phyloP scores from a whole-genome alignment of 2,888 invertebrate species.

The Xanthia togata region DNA sequence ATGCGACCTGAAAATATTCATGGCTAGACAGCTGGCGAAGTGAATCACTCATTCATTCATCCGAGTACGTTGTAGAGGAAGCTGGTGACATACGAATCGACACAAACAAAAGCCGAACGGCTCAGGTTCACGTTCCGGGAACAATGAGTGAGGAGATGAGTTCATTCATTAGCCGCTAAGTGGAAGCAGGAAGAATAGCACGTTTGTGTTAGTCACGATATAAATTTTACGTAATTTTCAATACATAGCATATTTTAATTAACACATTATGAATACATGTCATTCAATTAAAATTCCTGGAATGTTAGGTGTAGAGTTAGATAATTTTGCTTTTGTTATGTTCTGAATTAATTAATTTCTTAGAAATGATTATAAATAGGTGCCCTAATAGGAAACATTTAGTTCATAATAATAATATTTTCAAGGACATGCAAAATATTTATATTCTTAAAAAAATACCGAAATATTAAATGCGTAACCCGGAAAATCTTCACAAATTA shows the following conservation, averaged over 20 bases:
- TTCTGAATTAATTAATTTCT: not conserved
- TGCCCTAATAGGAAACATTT: not conserved
- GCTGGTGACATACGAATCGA: constrained; percentile 73
- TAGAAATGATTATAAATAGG: not conserved
- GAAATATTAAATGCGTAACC: not conserved
- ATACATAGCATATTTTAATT: constrained; percentile 29
- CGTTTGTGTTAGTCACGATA: constrained; percentile 71
- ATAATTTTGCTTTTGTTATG: not conserved
- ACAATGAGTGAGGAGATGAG: constrained; percentile 80
- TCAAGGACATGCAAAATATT: not conserved
- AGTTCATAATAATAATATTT: not conserved
- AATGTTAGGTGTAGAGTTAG: constrained; percentile 1
- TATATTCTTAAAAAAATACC: not conserved
- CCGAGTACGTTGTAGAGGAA: constrained; percentile 69
- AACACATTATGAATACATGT: not conserved
- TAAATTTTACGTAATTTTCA: constrained; percentile 38
- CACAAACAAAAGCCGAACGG: constrained; percentile 64
- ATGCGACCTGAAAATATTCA: constrained; percentile 55
- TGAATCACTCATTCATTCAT: constrained; percentile 74
- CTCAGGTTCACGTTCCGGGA: constrained; percentile 78
- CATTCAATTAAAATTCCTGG: constrained; percentile 9
- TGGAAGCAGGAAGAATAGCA: constrained; percentile 66
- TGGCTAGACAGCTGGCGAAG: constrained; percentile 55
- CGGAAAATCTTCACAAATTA: not conserved
- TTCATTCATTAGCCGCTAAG: constrained; percentile 68